A percentile compares a stretch with the other conserved stretches of the same genome.
phyloP scores from a whole-genome alignment of 2,888 invertebrate genomes.

The Acanthosepion pharaonis region DNA sequence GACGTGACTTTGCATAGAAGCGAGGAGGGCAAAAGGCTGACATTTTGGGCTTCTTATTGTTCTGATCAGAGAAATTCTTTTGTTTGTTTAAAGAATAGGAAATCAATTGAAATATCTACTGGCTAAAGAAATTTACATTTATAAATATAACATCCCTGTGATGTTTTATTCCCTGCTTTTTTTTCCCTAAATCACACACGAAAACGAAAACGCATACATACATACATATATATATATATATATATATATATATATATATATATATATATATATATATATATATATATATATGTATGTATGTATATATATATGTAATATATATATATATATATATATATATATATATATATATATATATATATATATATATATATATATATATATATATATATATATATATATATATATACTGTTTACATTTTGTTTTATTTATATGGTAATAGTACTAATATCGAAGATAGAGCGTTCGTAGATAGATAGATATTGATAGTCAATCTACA shows the following conservation, averaged over 20 bases:
- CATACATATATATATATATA: neutral
- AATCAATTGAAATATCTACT: neutral
- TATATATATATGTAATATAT: too few relatives aligned
- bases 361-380: too few relatives aligned
- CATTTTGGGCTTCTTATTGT: neutral
- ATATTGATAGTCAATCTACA: too few relatives aligned
- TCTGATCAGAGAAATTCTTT: neutral
- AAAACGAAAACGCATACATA: neutral
- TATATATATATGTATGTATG: too few relatives aligned
- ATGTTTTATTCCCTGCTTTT: neutral
- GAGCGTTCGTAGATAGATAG: too few relatives aligned
- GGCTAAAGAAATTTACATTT: neutral
- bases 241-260: slow-evolving; percentile 33
- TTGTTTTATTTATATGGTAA: too few relatives aligned
- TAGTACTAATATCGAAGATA: too few relatives aligned
- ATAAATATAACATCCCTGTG: neutral
- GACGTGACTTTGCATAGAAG: neutral
- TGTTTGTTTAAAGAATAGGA: neutral
- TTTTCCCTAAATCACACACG: neutral
- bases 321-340: too few relatives aligned
- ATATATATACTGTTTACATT: too few relatives aligned
- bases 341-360: too few relatives aligned
- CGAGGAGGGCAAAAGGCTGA: neutral
- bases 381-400: too few relatives aligned
- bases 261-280: neutral